phyloP scores from a whole-genome alignment of 2,888 invertebrate genomes.

The Drosophila kanekoi region DNA sequence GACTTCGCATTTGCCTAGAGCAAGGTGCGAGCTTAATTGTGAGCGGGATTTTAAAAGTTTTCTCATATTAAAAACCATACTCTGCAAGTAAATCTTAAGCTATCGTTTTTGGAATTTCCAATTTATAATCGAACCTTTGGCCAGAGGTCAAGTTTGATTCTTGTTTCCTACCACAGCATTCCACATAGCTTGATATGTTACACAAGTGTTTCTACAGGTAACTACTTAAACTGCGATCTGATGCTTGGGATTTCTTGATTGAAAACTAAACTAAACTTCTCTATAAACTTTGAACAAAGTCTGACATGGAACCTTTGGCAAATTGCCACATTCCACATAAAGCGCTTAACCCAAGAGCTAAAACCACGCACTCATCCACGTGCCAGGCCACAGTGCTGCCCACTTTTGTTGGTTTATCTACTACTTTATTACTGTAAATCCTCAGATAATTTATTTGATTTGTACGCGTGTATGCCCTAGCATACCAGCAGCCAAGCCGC shows the following conservation, averaged over 20 bases:
- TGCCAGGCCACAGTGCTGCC: slow-evolving; percentile 51
- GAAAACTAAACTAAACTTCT: slow-evolving; percentile 5
- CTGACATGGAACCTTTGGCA: slow-evolving; percentile 20
- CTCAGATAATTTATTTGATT: slow-evolving; percentile 78
- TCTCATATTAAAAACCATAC: background rate
- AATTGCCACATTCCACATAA: slow-evolving; percentile 28
- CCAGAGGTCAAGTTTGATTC: too few species aligned
- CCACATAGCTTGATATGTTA: too few species aligned
- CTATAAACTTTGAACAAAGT: slow-evolving; percentile 10
- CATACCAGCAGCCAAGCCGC: slow-evolving; percentile 26
- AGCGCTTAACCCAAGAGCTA: slow-evolving; percentile 16
- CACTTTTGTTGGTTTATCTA: slow-evolving; percentile 74
- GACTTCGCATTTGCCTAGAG: background rate
- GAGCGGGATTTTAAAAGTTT: too few species aligned
- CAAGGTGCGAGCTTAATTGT: background rate
- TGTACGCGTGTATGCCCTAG: slow-evolving; percentile 66
- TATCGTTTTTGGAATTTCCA: too few species aligned
- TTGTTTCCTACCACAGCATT: too few species aligned
- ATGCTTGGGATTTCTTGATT: background rate
- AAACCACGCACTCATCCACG: slow-evolving; percentile 44
- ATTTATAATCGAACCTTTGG: too few species aligned
- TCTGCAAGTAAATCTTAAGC: too few species aligned
- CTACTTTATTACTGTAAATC: slow-evolving; percentile 78
- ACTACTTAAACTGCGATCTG: background rate
- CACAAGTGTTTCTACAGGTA: too few species aligned